phyloP scores from a whole-genome alignment of 1,140 invertebrate genomes.

The Cephus cinctus region DNA sequence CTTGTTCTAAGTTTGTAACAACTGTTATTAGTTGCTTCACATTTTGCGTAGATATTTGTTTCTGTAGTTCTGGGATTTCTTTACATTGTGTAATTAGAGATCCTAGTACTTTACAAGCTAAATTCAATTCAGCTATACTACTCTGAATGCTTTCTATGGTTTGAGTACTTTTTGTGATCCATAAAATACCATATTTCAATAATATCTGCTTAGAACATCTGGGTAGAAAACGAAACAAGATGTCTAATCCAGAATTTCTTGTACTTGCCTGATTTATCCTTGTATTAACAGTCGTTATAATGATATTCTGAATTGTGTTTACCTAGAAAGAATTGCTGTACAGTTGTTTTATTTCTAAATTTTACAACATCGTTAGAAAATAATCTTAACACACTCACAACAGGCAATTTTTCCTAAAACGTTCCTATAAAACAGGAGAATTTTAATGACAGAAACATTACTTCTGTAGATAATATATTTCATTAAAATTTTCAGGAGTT shows the following conservation, averaged over 20 bases:
- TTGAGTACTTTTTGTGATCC: constrained; percentile 39
- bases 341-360: no score
- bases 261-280: constrained; percentile 26
- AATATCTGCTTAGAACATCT: constrained; percentile 30
- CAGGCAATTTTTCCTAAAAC: no score
- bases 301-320: constrained; percentile 16
- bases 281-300: constrained; percentile 29
- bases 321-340: no score
- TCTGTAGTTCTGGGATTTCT: neutral
- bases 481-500: no score
- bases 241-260: constrained; percentile 22
- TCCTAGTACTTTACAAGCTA: neutral
- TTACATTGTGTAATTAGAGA: constrained; percentile 3
- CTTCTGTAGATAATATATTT: no score
- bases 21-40: constrained; percentile 38
- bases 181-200: constrained; percentile 33
- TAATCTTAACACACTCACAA: no score
- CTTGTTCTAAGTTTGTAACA: constrained; percentile 21
- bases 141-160: constrained; percentile 34
- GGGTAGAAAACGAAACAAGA: constrained; percentile 24
- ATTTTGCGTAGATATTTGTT: constrained; percentile 39
- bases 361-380: no score
- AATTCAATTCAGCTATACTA: constrained; percentile 18
- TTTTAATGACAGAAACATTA: no score
- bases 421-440: no score